phyloP scores from a whole-genome alignment of 2,888 invertebrate species.

The Apodemia duryi region DNA sequence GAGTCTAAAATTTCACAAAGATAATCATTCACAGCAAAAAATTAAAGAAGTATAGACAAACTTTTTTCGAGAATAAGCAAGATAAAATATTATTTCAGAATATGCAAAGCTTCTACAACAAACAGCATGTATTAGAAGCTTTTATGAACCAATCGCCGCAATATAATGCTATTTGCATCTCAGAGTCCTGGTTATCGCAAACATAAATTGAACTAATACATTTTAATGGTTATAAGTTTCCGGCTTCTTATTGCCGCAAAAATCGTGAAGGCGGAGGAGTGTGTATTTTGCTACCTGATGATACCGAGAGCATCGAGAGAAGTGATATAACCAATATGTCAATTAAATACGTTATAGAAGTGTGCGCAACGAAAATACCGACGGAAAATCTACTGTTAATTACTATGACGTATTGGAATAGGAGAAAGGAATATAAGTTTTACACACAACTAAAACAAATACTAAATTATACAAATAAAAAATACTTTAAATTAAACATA shows the following conservation, averaged over 20 bases:
- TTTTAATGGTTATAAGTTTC: conserved; percentile 20
- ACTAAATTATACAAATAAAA: no score
- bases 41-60: no score
- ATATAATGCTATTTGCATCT: conserved; percentile 23
- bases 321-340: conserved; percentile 24
- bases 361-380: conserved; percentile 26
- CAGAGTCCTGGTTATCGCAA: conserved; percentile 25
- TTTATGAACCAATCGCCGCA: conserved; percentile 20
- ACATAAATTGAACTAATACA: conserved; percentile 21
- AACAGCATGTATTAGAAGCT: conserved; percentile 23
- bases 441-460: conserved; percentile 6
- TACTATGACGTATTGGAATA: conserved; percentile 27
- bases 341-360: conserved; percentile 30
- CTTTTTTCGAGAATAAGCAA: no score
- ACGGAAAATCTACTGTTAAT: conserved; percentile 25
- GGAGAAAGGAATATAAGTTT: conserved; percentile 16
- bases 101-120: conserved; percentile 27
- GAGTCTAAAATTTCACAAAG: no score
- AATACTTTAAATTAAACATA: no score
- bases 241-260: conserved; percentile 22
- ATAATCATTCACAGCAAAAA: no score
- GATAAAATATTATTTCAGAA: conserved; percentile 25
- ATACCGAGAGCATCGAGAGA: conserved; percentile 23
- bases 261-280: conserved; percentile 28
- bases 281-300: conserved; percentile 23